Percentiles rank a stretch among this genome's conserved stretches.
Evolutionary conservation across 53 echinoderm and acorn worm genomes (phyloP).

Genomic region (Temnopleurus reevesii): DNA sequence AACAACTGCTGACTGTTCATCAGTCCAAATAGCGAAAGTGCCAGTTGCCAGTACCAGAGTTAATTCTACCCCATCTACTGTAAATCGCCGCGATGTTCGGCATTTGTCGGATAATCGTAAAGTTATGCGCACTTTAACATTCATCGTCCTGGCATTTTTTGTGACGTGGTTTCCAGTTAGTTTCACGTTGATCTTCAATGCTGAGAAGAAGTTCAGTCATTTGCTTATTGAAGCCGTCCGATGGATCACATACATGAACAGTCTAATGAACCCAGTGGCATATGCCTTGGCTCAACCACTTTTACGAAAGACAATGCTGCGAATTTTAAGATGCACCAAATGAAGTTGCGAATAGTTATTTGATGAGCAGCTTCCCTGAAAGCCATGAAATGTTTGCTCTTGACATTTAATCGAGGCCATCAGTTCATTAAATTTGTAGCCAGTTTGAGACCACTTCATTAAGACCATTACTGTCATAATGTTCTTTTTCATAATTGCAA

Average conservation of each 20-base stretch:
- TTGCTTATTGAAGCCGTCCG: neutral
- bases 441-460: no score
- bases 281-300: neutral
- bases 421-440: no score
- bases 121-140: neutral
- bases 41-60: neutral
- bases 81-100: neutral
- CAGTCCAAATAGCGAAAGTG: neutral
- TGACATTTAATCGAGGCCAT: no score
- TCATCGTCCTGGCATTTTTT: neutral
- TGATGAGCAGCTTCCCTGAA: no score
- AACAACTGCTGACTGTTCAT: neutral
- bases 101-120: neutral
- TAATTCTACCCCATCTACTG: neutral
- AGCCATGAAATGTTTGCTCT: no score
- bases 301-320: neutral
- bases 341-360: neutral
- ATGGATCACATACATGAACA: neutral
- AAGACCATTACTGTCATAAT: no score
- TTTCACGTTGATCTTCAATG: neutral
- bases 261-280: neutral
- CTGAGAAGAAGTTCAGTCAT: neutral
- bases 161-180: neutral
- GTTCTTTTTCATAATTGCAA: no score
- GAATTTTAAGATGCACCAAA: neutral